Evolutionary conservation across 1,140 invertebrate genomes (phyloP).

Genomic region (Drosophila jambulina): DNA sequence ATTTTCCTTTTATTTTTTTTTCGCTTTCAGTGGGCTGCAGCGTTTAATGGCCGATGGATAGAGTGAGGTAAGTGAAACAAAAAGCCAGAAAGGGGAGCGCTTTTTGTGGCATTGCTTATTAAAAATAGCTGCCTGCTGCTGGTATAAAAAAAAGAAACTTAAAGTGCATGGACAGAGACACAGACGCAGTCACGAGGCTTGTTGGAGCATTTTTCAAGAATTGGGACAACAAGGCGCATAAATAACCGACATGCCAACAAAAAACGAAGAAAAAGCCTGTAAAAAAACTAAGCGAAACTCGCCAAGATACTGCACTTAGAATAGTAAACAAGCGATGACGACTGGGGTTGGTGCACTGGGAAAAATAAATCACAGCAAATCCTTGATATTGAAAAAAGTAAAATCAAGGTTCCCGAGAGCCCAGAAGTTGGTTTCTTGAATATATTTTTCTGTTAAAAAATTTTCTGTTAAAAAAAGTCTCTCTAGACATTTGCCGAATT

Average conservation of each 20-base stretch:
- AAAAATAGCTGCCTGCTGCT: slow-evolving; percentile 60
- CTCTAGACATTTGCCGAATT: too few species aligned
- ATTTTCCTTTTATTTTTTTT: slow-evolving; percentile 6
- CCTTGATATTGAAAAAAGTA: too few species aligned
- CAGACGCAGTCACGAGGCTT: slow-evolving; percentile 32
- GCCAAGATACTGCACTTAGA: slow-evolving; percentile 72
- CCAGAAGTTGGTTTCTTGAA: too few species aligned
- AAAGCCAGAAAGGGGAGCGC: slow-evolving; percentile 15
- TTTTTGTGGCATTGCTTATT: slow-evolving; percentile 57
- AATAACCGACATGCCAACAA: slow-evolving; percentile 77
- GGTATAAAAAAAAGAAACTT: slow-evolving; percentile 29
- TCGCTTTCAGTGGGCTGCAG: slow-evolving; percentile 18
- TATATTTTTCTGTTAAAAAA: too few species aligned
- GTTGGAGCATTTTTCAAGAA: slow-evolving; percentile 72
- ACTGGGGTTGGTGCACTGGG: slow-evolving; percentile 5
- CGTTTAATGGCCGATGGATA: slow-evolving; percentile 53
- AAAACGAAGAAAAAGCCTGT: slow-evolving; percentile 21
- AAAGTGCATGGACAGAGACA: slow-evolving; percentile 47
- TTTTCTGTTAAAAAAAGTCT: too few species aligned
- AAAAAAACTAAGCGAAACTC: slow-evolving; percentile 62
- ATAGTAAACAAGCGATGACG: slow-evolving; percentile 67
- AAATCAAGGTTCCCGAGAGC: too few species aligned
- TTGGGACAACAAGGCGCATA: slow-evolving; percentile 81
- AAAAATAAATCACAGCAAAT: too few species aligned
- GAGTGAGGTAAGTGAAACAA: slow-evolving; percentile 61